A percentile compares a stretch with the other conserved stretches of the same genome.
phyloP scores from a whole-genome alignment of 2,113 vertebrate species.

The Okapia johnstoni region DNA sequence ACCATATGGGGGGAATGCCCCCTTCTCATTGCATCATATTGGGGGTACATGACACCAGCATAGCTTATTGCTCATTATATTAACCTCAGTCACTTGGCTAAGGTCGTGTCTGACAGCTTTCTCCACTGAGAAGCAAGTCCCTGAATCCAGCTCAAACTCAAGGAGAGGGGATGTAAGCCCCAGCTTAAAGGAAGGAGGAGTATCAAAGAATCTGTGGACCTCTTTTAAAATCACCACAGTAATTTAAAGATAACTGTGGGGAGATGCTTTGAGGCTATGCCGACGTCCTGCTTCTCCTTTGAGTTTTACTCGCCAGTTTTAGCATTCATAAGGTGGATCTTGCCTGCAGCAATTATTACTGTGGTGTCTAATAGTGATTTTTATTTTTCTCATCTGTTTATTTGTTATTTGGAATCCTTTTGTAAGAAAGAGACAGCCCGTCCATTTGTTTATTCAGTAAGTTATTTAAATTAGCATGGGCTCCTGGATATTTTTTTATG shows the following conservation, averaged over 20 bases:
- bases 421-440: neutral
- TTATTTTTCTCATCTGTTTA: neutral
- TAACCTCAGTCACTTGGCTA: neutral
- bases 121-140: neutral
- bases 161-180: neutral
- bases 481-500: neutral
- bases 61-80: neutral
- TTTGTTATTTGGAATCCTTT: slow-evolving; percentile 6
- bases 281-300: neutral
- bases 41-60: accelerated
- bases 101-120: neutral
- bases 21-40: neutral
- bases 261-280: neutral
- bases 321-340: neutral
- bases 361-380: neutral
- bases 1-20: accelerated
- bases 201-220: neutral
- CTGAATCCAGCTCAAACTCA: neutral
- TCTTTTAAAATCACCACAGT: neutral
- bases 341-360: neutral
- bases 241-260: neutral
- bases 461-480: neutral
- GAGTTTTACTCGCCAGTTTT: neutral
- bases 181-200: neutral
- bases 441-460: neutral